A percentile compares a stretch with the other conserved stretches of the same genome.
phyloP scores from a whole-genome alignment of 2,797 vertebrate genomes.

The Hypotaenidia philippensis region DNA sequence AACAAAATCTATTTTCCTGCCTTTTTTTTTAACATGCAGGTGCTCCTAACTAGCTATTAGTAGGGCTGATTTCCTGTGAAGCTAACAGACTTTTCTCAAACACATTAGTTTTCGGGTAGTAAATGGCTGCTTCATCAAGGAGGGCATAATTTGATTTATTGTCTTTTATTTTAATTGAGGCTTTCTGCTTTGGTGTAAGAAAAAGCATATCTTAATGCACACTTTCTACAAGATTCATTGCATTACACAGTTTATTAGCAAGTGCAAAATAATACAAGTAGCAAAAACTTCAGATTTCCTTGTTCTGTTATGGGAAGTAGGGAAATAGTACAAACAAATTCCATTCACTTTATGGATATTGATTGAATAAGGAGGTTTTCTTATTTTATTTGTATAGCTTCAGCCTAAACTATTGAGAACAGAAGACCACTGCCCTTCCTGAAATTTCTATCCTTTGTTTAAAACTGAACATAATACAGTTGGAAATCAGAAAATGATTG shows the following conservation, averaged over 20 bases:
- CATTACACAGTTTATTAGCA: neutral
- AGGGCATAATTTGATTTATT: neutral
- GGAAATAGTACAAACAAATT: neutral
- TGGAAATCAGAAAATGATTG: conserved; percentile 9
- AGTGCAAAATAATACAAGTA: neutral
- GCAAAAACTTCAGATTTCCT: neutral
- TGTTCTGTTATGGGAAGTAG: neutral
- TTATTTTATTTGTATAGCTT: neutral
- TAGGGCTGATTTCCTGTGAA: neutral
- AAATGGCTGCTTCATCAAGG: neutral
- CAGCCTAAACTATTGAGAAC: neutral
- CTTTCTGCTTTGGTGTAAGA: neutral
- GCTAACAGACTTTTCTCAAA: neutral
- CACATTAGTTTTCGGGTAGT: neutral
- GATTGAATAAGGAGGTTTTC: neutral
- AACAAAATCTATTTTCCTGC: neutral
- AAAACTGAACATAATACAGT: neutral
- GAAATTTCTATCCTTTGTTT: neutral
- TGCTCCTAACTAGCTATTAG: neutral
- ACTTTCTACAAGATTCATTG: neutral
- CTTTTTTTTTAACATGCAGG: neutral
- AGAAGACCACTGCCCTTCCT: neutral
- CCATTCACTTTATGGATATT: neutral
- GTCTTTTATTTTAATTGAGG: neutral
- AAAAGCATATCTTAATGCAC: neutral